A percentile compares a stretch with the other conserved stretches of the same genome.
phyloP scores from a whole-genome alignment of 2,888 invertebrate genomes.

The Tetropium fuscum region DNA sequence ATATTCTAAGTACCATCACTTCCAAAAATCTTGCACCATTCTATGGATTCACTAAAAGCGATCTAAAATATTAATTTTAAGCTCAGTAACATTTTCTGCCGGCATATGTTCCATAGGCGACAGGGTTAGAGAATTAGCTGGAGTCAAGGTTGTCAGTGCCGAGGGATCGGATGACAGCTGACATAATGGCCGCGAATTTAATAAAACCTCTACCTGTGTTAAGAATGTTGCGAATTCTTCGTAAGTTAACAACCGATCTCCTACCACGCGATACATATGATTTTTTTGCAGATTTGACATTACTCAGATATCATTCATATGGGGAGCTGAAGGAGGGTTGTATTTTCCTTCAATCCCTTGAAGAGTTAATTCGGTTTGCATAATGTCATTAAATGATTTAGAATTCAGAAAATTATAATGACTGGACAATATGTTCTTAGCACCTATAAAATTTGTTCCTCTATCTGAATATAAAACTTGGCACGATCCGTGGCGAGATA shows the following conservation, averaged over 20 bases:
- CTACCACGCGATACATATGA: constrained; percentile 36
- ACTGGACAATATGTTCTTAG: not conserved
- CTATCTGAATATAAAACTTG: too few species aligned
- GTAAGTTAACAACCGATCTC: constrained; percentile 38
- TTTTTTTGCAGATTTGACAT: constrained; percentile 23
- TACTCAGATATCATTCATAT: constrained; percentile 32
- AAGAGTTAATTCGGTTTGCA: not conserved
- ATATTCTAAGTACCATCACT: constrained; percentile 19
- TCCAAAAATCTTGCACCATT: constrained; percentile 26
- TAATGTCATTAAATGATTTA: not conserved
- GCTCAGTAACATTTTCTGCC: not conserved
- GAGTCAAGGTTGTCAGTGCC: not conserved
- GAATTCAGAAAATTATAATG: not conserved
- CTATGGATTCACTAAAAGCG: constrained; percentile 10
- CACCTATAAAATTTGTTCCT: not conserved
- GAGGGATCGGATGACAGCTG: not conserved
- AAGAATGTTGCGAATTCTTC: constrained; percentile 47
- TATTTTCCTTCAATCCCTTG: constrained; percentile 22
- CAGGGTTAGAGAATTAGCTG: constrained; percentile 15
- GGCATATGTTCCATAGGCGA: constrained; percentile 15
- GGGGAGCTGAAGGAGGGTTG: constrained; percentile 29
- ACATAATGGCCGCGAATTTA: constrained; percentile 49
- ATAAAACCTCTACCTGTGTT: constrained; percentile 43
- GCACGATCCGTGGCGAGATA: too few species aligned
- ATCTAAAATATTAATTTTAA: constrained; percentile 7